Base-by-base conservation (phyloP, 1,140 invertebrate species). In the Glossosoma conforme region DNA sequence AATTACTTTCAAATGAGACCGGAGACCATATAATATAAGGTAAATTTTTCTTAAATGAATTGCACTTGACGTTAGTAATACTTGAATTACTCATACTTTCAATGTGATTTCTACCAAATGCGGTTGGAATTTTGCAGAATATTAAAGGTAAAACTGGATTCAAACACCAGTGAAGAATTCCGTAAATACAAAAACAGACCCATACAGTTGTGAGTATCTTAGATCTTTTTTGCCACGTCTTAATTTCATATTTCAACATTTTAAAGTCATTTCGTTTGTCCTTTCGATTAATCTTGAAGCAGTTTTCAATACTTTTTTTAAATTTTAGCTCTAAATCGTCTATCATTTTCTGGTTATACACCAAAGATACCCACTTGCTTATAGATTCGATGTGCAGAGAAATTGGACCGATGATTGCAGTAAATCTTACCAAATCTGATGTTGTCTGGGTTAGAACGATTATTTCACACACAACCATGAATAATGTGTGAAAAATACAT, bases 101-200 rank as follows among this genome's bases (percentile, higher is more conserved):
- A n/a, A n/a, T n/a, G n/a, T n/a, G n/a, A n/a, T n/a, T n/a, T n/a
- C n/a, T n/a, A n/a, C n/a, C n/a, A n/a, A n/a, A n/a, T n/a, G n/a
- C n/a, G n/a, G 15, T 13, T 37, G 6, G 15, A 6, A 20, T 5
- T 19, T 41, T 3, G 11, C 10, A 10, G 18, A 41, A 5, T 3
- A 41, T 41, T 19, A 19, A 10, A 41, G 19, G 6, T 18, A 41
- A 8, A 3, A 41, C 5, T 20, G 38, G 38, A 41, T 41, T 41
- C 6, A 41, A 3, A 13, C 38, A 41, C 38, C 38, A 41, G 21
- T 41, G 38, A 6, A 41, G 13, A 15, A 41, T 6, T 8, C 38
- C 38, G 13, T 41, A 41, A 6, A 41, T 17, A 19, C 38, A 41
- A 5, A 41, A 13, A 3, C 14, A 17, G 13, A 13, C 10, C 38